Base-by-base conservation (phyloP, 1,140 invertebrate genomes). In the Eriosoma lanigerum region DNA sequence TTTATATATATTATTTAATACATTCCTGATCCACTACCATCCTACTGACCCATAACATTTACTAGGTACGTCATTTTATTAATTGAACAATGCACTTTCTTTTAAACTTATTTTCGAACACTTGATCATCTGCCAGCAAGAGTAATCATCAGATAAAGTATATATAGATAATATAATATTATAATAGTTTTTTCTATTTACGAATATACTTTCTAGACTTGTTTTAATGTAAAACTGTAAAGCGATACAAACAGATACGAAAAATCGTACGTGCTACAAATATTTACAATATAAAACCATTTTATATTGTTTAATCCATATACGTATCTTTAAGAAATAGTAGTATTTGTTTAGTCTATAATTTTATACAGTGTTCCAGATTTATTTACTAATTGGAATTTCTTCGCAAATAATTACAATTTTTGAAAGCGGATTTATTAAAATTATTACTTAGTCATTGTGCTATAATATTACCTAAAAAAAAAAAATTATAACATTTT, bases 51-150 rank as follows among this genome's bases (percentile, higher is more conserved):
- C 19, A 29, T 50, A 72, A 72, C 38, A 3, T 4, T 38, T 4
- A 4, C 32, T 38, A 4, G 8, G 44, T 9, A 29, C 46, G 46
- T 32, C 68, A 72, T 72, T 17, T 17, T 6, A 75, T 75, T 56
- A 38, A 26, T 54, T 1, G 17, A 54, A 76, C 73, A 78, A 78
- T 78, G 75, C 44, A 46, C 26, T 78, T 46, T 58, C 75, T 60
- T 78, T 60, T 13, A 78, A 19, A 62, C 75, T 52, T 78, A 78
- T 78, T 78, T 78, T 78, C 75, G 19, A 78, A 78, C 38, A 26
- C 17, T 78, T 78, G 75, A 60, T 78, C 0, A 48, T 52, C 10
- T 60, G 75, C 75, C 75, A 78, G 24, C 5, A 62, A 58, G 54
- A 60, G 75, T 17, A 58, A 76, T 76, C 72, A 76, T 76, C 72